These are phyloP conservation scores for Mantis religiosa DNA, from an alignment of 2,888 invertebrate genomes.

Conservation along the genomic window DNA sequence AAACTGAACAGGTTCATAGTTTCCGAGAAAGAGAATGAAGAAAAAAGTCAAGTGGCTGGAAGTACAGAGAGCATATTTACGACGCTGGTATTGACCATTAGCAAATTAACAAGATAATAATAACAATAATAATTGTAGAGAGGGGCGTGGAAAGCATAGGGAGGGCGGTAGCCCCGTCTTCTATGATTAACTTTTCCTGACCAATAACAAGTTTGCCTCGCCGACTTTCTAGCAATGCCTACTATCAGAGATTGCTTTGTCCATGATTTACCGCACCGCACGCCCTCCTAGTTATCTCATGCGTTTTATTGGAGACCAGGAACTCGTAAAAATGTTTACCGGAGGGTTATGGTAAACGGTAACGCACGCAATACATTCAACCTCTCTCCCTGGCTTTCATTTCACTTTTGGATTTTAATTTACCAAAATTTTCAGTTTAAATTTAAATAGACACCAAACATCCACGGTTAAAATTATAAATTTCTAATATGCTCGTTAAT, in stretches of 20 bases:
- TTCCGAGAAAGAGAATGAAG: background rate
- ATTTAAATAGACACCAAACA: too few species aligned
- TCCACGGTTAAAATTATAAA: too few species aligned
- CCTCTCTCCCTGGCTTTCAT: too few species aligned
- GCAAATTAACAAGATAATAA: background rate
- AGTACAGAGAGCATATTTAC: background rate
- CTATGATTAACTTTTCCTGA: background rate
- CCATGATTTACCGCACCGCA: background rate
- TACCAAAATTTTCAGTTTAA: too few species aligned
- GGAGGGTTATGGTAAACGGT: background rate
- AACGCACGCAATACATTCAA: background rate
- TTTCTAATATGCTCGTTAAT: too few species aligned
- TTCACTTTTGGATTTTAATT: too few species aligned
- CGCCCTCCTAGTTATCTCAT: background rate
- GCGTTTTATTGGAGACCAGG: background rate
- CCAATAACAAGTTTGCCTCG: background rate
- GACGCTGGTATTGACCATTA: background rate
- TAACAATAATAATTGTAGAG: background rate
- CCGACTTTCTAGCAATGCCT: background rate
- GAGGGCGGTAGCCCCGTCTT: background rate
- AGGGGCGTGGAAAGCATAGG: background rate
- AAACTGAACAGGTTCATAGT: background rate
- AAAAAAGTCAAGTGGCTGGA: background rate
- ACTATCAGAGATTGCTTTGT: background rate
- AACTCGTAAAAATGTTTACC: background rate